phyloP scores from a whole-genome alignment of 2,797 vertebrate species.

The Cyprinella venusta region DNA sequence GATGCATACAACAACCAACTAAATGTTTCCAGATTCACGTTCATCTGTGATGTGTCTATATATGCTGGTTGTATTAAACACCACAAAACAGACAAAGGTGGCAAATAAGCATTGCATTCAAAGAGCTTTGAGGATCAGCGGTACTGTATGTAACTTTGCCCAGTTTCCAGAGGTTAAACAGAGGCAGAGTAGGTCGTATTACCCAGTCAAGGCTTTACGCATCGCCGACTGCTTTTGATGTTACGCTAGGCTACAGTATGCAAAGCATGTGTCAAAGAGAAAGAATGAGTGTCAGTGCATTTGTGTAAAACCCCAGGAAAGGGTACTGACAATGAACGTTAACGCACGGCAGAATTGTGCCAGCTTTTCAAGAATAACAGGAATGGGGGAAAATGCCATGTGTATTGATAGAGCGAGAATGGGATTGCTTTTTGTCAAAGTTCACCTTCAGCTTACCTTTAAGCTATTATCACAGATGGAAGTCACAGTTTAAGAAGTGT shows the following conservation, averaged over 20 bases:
- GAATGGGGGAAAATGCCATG: neutral
- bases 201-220: conserved; percentile 63
- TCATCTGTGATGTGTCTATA: neutral
- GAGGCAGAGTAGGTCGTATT: conserved; percentile 66
- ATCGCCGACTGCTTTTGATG: conserved; percentile 71
- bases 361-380: conserved; percentile 22
- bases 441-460: conserved; percentile 45
- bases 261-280: conserved; percentile 37
- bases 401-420: conserved; percentile 2
- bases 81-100: neutral
- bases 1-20: neutral
- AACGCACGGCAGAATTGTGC: conserved; percentile 3
- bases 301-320: conserved; percentile 60
- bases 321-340: conserved; percentile 57
- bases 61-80: neutral
- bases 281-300: conserved; percentile 45
- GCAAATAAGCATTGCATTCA: neutral
- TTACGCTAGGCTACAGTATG: conserved; percentile 60
- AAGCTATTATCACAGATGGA: conserved; percentile 43
- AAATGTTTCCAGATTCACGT: neutral
- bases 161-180: conserved; percentile 41
- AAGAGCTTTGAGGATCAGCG: neutral
- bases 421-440: conserved; percentile 25
- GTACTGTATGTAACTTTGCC: neutral
- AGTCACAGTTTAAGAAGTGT: conserved; percentile 46